These are phyloP conservation scores for Corythoichthys haematopterus DNA, from an alignment of 2,113 vertebrate species.

Conservation along the genomic window DNA sequence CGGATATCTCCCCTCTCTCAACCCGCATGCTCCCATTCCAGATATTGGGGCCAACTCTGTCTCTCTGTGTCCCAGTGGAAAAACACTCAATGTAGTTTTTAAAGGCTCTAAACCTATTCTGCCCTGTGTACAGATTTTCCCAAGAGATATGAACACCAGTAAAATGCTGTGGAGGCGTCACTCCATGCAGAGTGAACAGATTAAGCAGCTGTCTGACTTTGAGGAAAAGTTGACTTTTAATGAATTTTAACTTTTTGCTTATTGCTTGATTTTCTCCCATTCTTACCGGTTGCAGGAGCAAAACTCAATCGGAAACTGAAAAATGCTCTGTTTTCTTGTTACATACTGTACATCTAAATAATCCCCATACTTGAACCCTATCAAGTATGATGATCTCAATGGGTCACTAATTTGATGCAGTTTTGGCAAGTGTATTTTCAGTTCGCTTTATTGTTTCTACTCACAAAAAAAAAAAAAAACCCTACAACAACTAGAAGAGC, in stretches of 20 bases:
- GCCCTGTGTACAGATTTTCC: slow-evolving; percentile 71
- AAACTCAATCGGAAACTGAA: not conserved
- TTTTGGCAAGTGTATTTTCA: not conserved
- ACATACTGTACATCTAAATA: not conserved
- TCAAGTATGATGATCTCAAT: not conserved
- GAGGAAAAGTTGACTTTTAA: slow-evolving; percentile 61
- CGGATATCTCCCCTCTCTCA: slow-evolving; percentile 84
- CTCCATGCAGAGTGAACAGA: slow-evolving; percentile 86
- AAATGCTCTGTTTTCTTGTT: not conserved
- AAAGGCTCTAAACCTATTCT: slow-evolving; percentile 69
- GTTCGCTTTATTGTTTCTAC: not conserved
- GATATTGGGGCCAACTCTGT: slow-evolving; percentile 63
- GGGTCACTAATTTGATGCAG: not conserved
- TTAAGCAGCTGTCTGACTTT: slow-evolving; percentile 80
- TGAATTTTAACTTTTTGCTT: not conserved
- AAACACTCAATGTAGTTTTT: slow-evolving; percentile 28
- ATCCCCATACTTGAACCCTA: not conserved
- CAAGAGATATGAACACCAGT: slow-evolving; percentile 71
- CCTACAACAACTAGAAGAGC: no score
- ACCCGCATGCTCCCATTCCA: slow-evolving; percentile 69
- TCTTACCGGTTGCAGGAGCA: not conserved
- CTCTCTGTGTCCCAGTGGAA: slow-evolving; percentile 40
- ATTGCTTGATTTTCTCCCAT: not conserved
- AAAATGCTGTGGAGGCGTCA: slow-evolving; percentile 81
- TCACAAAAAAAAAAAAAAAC: not conserved